These are phyloP conservation scores for Tadarida brasiliensis DNA, from an alignment of 2,797 vertebrate genomes.

Conservation along the genomic window DNA sequence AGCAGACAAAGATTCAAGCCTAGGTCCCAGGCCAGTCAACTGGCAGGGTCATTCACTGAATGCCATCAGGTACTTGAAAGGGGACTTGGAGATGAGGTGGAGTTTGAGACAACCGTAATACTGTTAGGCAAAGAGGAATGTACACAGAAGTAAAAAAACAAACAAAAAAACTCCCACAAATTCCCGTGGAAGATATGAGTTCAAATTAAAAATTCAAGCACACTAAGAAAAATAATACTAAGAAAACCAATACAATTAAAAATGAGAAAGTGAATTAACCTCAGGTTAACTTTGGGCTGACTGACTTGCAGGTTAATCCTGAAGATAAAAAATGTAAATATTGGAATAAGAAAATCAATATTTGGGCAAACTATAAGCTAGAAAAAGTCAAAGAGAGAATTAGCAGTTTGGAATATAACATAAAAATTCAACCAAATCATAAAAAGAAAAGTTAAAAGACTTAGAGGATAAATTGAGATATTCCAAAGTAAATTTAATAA, in stretches of 20 bases:
- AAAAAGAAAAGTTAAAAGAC: neutral
- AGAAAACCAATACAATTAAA: neutral
- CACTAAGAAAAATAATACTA: neutral
- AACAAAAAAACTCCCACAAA: neutral
- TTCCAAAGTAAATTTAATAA: neutral
- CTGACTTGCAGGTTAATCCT: neutral
- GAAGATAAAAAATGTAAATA: neutral
- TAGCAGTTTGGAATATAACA: neutral
- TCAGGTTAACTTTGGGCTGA: neutral
- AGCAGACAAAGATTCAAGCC: neutral
- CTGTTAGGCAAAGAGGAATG: neutral
- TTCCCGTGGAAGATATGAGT: neutral
- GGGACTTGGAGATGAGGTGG: neutral
- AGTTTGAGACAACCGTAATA: neutral
- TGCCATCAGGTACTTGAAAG: neutral
- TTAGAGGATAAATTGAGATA: neutral
- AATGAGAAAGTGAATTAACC: neutral
- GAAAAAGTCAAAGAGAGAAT: slow-evolving; percentile 12
- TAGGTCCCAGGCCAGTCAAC: neutral
- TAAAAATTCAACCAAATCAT: neutral
- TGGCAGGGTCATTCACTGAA: neutral
- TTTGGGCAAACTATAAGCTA: neutral
- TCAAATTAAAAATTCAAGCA: slow-evolving; percentile 31
- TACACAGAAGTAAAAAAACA: neutral
- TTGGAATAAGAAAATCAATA: neutral